A percentile compares a stretch with the other conserved stretches of the same genome.
Conservation (phyloP, 2,113 vertebrate genomes). For the Heterocephalus glaber region DNA sequence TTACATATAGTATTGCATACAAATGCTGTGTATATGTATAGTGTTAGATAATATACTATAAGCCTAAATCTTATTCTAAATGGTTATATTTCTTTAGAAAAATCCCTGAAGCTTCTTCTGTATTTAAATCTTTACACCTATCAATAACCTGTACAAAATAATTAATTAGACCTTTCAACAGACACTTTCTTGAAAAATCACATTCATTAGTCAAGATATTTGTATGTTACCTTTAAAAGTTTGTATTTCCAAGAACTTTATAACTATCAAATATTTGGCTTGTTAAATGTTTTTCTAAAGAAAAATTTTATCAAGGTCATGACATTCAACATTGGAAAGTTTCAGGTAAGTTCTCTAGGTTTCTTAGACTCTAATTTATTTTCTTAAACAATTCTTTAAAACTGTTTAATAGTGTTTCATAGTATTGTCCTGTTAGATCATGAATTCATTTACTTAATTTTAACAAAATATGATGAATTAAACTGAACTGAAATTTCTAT, state of each 20-base stretch:
- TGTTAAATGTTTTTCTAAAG: conserved; percentile 15
- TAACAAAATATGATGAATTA: not conserved
- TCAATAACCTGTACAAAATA: conserved; percentile 47
- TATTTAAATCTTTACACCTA: not conserved
- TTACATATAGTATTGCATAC: not conserved
- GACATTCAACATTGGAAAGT: not conserved
- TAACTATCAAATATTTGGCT: not conserved
- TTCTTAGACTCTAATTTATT: not conserved
- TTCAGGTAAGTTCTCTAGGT: not conserved
- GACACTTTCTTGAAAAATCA: not conserved
- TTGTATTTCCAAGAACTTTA: not conserved
- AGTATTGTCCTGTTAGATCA: not conserved
- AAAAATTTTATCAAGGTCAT: not conserved
- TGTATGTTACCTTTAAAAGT: not conserved
- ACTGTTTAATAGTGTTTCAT: not conserved
- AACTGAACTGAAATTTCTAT: not conserved
- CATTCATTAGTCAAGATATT: not conserved
- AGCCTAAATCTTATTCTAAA: not conserved
- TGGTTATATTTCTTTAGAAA: not conserved
- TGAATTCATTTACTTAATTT: conserved; percentile 4
- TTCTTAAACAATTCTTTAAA: not conserved
- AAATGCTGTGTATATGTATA: not conserved
- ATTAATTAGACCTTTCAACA: not conserved
- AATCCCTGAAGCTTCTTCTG: not conserved
- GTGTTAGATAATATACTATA: not conserved